Percentiles rank a stretch among this genome's conserved stretches.
These are phyloP conservation scores for Acanthopleura granulata DNA, from an alignment of 2,888 invertebrate genomes.

Conservation along the genomic window DNA sequence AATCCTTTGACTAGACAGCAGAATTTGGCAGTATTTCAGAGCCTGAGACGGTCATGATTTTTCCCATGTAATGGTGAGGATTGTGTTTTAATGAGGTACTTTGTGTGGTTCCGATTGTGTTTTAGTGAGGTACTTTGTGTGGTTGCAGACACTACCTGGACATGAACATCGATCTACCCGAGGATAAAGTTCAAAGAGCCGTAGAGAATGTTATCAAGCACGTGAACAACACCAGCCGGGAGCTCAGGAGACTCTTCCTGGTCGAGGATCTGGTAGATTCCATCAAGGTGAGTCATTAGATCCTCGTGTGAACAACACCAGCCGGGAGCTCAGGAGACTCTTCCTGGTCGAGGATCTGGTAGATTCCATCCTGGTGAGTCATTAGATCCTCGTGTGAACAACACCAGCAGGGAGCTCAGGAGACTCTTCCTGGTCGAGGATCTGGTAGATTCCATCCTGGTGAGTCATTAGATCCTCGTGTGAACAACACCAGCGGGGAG, in stretches of 20 bases:
- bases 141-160: constrained; percentile 78
- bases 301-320: constrained; percentile 83
- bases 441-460: constrained; percentile 83
- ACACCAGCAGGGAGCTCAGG: constrained; percentile 85
- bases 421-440: constrained; percentile 97
- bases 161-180: constrained; percentile 86
- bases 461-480: constrained; percentile 72
- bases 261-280: constrained; percentile 95
- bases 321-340: constrained; percentile 88
- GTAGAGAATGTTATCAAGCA: constrained; percentile 90
- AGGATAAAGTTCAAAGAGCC: constrained; percentile 91
- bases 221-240: constrained; percentile 83
- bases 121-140: too few species aligned
- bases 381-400: constrained; percentile 79
- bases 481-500: constrained; percentile 85
- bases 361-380: constrained; percentile 76
- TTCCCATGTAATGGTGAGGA: too few species aligned
- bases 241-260: constrained; percentile 93
- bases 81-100: too few species aligned
- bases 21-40: too few species aligned
- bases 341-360: constrained; percentile 97
- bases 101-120: too few species aligned
- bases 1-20: too few species aligned
- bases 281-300: constrained; percentile 68
- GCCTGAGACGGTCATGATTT: too few species aligned